Evolutionary conservation across 2,888 invertebrate genomes (phyloP), one percentile per base, ranked within the genome.

Genomic region (Yponomeuta malinellus): DNA sequence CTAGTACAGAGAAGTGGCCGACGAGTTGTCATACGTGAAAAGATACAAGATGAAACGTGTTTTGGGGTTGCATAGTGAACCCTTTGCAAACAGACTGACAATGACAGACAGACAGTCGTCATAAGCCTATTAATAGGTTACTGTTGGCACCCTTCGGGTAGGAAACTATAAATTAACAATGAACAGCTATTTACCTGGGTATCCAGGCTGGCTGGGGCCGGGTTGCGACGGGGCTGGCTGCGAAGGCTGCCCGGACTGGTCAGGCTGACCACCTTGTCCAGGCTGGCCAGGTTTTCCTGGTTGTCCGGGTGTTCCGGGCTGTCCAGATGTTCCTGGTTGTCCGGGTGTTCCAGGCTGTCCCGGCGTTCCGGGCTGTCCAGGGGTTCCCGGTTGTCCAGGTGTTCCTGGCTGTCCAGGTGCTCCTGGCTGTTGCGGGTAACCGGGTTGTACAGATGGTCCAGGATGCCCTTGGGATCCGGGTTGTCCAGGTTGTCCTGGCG

Each of bases 131-230:
- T 2, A 59, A 59, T 12, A 59, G 15, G 52, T 0, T 43, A 5
- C 43, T 43, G 9, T 43, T 8, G 43, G 43, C 1, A 43, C 8
- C 12, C 52, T 59, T 59, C 4, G 15, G 52, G 15, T 15, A 59
- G 15, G 52, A 6, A 59, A 59, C 15, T 43, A 8, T 43, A 8
- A 43, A 43, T 43, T 43, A 43, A 8, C 43, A 43, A 43, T 43
- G 43, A 43, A 43, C 43, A 43, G 8, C 43, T 5, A 43, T 43
- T 76, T 73, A 2, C 77, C 78, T 2, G 76, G 74, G 12, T 74
- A 90, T 4, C 76, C 81, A 1, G 77, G 78, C 2, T 76, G 12
- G 0, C 87, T 93, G 23, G 81, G 87, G 66, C 89, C 92, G 0
- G 94, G 94, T 37, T 71, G 94, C 73, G 71, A 64, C 75, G 6